phyloP scores from a whole-genome alignment of 1,140 invertebrate genomes.

The Sycophaga agraensis region DNA sequence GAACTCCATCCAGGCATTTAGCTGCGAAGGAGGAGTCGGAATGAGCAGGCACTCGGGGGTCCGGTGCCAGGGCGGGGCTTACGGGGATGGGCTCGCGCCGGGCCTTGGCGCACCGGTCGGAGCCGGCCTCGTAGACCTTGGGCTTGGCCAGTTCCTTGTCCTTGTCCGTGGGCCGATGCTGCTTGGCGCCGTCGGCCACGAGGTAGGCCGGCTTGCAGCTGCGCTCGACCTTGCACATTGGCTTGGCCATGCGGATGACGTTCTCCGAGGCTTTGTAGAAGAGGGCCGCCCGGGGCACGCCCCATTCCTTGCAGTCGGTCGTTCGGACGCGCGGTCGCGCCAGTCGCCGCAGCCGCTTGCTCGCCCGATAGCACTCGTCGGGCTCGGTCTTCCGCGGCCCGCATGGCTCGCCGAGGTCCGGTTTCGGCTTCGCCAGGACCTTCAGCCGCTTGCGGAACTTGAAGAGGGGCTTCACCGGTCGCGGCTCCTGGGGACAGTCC shows the following conservation, averaged over 20 bases:
- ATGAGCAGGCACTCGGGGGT: too few species aligned
- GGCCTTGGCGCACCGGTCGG: too few species aligned
- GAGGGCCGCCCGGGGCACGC: conserved; percentile 17
- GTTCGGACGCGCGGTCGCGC: not conserved
- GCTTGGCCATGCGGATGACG: conserved; percentile 30
- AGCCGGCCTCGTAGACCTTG: conserved; percentile 13
- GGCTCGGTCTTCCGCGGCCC: too few species aligned
- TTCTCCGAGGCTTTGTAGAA: conserved; percentile 26
- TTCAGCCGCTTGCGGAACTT: conserved; percentile 30
- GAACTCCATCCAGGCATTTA: conserved; percentile 29
- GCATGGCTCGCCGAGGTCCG: not conserved
- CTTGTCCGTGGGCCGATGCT: conserved; percentile 8
- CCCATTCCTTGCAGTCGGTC: not conserved
- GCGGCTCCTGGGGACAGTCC: too few species aligned
- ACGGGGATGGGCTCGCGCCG: too few species aligned
- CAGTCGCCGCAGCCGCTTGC: not conserved
- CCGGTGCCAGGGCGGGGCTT: too few species aligned
- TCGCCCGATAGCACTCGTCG: too few species aligned
- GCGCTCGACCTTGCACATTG: too few species aligned
- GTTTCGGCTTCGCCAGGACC: conserved; percentile 11
- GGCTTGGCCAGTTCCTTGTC: conserved; percentile 2
- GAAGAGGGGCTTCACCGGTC: conserved; percentile 23
- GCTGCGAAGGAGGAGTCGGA: too few species aligned
- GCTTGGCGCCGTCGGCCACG: conserved; percentile 5
- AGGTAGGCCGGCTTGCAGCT: not conserved